A percentile compares a stretch with the other conserved stretches of the same genome.
Conservation (phyloP, 2,888 invertebrate genomes). For the Plagodis dolabraria region DNA sequence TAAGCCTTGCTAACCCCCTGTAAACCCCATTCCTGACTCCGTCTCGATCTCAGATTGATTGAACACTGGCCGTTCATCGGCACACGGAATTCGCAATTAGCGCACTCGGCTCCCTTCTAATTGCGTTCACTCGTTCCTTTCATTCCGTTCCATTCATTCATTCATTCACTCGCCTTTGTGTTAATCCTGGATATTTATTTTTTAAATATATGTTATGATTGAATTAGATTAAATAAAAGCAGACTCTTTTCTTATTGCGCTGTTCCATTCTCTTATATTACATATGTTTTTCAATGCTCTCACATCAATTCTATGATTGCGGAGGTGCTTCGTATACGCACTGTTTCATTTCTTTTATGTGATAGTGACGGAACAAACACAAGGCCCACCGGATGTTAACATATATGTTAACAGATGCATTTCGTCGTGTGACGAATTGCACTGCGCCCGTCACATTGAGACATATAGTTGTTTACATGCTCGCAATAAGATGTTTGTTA, state of each 20-base stretch:
- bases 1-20: not conserved
- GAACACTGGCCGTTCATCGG: slow-evolving; percentile 47
- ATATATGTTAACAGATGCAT: too few species aligned
- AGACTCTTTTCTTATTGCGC: too few species aligned
- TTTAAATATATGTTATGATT: slow-evolving; percentile 16
- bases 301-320: not conserved
- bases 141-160: slow-evolving; percentile 37
- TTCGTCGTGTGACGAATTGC: too few species aligned
- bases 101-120: slow-evolving; percentile 56
- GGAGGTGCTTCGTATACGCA: too few species aligned
- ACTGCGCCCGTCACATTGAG: too few species aligned
- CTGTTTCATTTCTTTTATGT: too few species aligned
- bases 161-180: slow-evolving; percentile 41
- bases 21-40: slow-evolving; percentile 13
- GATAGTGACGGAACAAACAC: too few species aligned
- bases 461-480: too few species aligned
- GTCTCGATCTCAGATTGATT: slow-evolving; percentile 50
- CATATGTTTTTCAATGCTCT: not conserved
- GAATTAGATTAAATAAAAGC: too few species aligned
- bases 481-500: too few species aligned
- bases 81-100: slow-evolving; percentile 66
- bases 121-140: slow-evolving; percentile 52
- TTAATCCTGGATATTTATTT: slow-evolving; percentile 46
- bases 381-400: too few species aligned
- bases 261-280: not conserved